A percentile compares a stretch with the other conserved stretches of the same genome.
Evolutionary conservation across 2,113 vertebrate species (phyloP).

Genomic region (Morone saxatilis): DNA sequence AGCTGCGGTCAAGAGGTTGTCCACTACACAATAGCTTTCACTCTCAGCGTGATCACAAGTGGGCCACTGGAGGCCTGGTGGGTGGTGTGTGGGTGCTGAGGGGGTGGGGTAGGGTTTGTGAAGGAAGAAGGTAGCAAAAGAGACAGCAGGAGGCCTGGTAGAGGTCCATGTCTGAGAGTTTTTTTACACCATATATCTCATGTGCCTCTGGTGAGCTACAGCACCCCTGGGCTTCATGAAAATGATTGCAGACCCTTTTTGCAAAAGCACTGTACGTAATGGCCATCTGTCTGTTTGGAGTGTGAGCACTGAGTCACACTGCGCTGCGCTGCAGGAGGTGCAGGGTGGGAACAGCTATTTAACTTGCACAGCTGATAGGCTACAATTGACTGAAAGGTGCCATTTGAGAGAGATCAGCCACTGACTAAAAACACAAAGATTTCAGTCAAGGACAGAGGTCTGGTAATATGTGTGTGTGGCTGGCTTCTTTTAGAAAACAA

Average conservation of each 20-base stretch:
- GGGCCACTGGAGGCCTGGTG: constrained; percentile 55
- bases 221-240: constrained; percentile 80
- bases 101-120: constrained; percentile 3
- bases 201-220: constrained; percentile 75
- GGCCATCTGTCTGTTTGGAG: constrained; percentile 82
- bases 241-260: constrained; percentile 80
- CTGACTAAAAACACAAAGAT: constrained; percentile 38
- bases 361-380: constrained; percentile 57
- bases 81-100: constrained; percentile 14
- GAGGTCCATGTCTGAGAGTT: constrained; percentile 40
- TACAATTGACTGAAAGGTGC: constrained; percentile 70
- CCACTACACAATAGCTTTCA: constrained; percentile 74
- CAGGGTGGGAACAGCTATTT: constrained; percentile 65
- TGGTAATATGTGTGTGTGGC: constrained; percentile 20
- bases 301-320: constrained; percentile 71
- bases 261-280: constrained; percentile 80
- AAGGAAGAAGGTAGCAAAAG: constrained; percentile 47
- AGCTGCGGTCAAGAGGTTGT: constrained; percentile 70
- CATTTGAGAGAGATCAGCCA: constrained; percentile 48
- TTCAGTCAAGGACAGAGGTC: constrained; percentile 52
- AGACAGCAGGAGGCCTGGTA: constrained; percentile 51
- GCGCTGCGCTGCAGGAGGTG: constrained; percentile 64
- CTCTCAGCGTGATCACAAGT: constrained; percentile 67
- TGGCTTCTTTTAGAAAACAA: constrained; percentile 23
- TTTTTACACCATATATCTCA: constrained; percentile 56